Base-by-base conservation (phyloP, 2,888 invertebrate species). In the Meteorus colon region DNA sequence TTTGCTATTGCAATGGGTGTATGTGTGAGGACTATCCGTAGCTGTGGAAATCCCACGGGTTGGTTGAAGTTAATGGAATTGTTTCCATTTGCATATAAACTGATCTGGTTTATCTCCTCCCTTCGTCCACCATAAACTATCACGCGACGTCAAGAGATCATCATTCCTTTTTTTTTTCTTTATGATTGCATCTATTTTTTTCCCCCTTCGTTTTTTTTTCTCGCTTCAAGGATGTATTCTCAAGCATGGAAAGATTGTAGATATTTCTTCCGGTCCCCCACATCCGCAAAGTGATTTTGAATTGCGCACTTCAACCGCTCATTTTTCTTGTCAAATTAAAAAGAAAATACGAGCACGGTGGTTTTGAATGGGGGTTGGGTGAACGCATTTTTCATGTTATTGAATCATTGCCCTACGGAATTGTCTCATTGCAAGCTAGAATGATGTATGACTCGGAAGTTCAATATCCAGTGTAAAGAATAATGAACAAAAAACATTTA, bases 81-180 rank as follows among this genome's bases (percentile, higher is more conserved):
- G 77, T 77, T 75, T 72, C 62, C 27, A 79, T 79, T 79, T 75
- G 77, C 77, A 79, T 79, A 73, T 71, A 79, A 79, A 79, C 79
- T 73, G 75, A 75, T 68, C 73, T 75, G 31, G 29, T 62, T 70
- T 34, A 70, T 19, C 19, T 55, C 70, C 12, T 75, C 48, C 62
- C 70, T 65, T 65, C 62, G 63, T 31, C 63, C 67, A 65, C 31
- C 63, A 41, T 70, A 70, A 70, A 75, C 75, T 37, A 74, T 41
- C 51, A 37, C 24, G 60, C 67, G 29, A 67, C 60, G 45, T 48
- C 48, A 27, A 29, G 31, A 70, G 68, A 74, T 74, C 45, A 73
- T 65, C 66, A 27, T 74, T 62, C 41, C 41, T 12, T 69, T 74
- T 60, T 69, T 62, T 65, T 62, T n/a, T 63, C 51, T 60, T 60